A percentile compares a stretch with the other conserved stretches of the same genome.
phyloP scores from a whole-genome alignment of 2,797 vertebrate genomes.

The Myripristis murdjan region DNA sequence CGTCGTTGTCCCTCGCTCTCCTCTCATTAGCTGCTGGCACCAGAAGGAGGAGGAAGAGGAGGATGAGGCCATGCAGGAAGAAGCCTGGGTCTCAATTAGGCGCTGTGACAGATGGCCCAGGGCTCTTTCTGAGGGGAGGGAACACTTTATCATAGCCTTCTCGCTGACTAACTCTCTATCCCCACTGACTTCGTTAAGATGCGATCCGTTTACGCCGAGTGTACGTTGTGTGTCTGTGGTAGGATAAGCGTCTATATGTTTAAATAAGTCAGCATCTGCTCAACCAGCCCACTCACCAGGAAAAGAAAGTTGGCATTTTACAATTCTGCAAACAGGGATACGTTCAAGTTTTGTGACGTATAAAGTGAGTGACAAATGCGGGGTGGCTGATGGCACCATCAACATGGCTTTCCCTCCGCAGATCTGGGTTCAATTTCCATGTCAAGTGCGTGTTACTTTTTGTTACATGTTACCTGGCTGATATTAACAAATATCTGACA shows the following conservation, averaged over 20 bases:
- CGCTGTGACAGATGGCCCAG: conserved; percentile 39
- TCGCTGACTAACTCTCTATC: conserved; percentile 68
- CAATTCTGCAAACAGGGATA: no score
- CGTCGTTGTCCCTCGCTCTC: not conserved
- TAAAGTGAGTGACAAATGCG: no score
- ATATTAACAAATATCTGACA: no score
- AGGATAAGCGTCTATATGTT: conserved; percentile 49
- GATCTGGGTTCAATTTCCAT: no score
- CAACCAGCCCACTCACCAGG: no score
- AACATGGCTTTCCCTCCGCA: no score
- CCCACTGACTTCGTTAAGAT: conserved; percentile 67
- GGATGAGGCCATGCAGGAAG: conserved; percentile 1
- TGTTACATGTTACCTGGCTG: no score
- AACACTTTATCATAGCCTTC: conserved; percentile 56
- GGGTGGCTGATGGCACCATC: no score
- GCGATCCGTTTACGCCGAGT: conserved; percentile 52
- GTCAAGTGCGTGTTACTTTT: no score
- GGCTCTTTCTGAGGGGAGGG: conserved; percentile 60
- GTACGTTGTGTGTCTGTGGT: conserved; percentile 53
- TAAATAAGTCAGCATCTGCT: conserved; percentile 65
- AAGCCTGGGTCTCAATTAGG: conserved; percentile 36
- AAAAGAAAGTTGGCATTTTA: no score
- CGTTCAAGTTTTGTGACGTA: no score
- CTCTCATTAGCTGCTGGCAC: not conserved
- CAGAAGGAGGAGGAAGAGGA: not conserved